Evolutionary conservation across 2,797 vertebrate species (phyloP), one percentile per base, ranked within the genome.

Genomic region (Sebastiscus albofasciatus): DNA sequence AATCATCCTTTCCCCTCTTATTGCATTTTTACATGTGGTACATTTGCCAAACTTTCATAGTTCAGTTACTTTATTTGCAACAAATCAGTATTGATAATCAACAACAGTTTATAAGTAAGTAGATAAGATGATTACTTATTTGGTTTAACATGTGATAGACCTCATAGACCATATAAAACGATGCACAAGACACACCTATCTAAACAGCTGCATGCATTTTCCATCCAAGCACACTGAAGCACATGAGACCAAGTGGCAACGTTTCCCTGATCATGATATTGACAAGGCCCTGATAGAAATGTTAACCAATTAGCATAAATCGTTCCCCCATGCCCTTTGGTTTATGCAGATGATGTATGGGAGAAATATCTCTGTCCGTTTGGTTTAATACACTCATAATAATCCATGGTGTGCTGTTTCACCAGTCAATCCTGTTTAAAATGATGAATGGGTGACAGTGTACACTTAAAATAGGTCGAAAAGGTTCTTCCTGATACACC

Each of bases 221-320:
- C 31, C 33, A 0, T 29, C 3, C 64, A 24, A 60, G 8, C 22
- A 27, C 56, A 42, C 29, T 58, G 33, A 59, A 22, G 29, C 29
- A 66, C 55, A n/a, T 72, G 60, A 66, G 46, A 69, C 77, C 65
- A 71, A 58, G 58, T 52, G 54, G 34, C 62, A 79, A 72, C 52
- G 34, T 82, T 75, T 76, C 26, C n/a, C 67, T 27, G 58, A 81
- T 89, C 65, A 39, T 52, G 54, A 34, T 82, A 85, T 85, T 72
- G 72, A 87, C 72, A 78, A 81, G 65, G 56, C 27, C 52, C 83
- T 78, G 64, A 79, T 76, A 75, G 61, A 86, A 86, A 74, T 84
- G 73, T 77, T 80, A 70, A 72, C 27, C 3, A 27, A 77, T 81
- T 59, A 39, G 61, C 72, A 90, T 89, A 87, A 90, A 90, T 89